These are phyloP conservation scores for Limanda limanda DNA, from an alignment of 2,113 vertebrate genomes.

Conservation along the genomic window DNA sequence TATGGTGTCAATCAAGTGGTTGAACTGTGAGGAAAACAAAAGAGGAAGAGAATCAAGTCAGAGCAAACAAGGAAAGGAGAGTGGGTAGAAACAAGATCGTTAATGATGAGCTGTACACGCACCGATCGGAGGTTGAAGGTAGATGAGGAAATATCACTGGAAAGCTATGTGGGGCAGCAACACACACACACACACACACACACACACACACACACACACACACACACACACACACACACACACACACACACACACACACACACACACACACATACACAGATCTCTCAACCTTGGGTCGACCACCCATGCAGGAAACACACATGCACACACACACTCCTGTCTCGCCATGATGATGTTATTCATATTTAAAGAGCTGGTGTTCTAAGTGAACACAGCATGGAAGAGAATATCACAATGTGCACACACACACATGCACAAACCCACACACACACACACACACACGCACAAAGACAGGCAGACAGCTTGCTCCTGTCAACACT, in stretches of 20 bases:
- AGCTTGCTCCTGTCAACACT: constrained; percentile 17
- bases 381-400: constrained; percentile 45
- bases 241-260: constrained; percentile 14
- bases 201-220: constrained; percentile 13
- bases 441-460: constrained; percentile 9
- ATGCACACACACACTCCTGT: constrained; percentile 13
- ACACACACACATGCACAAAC: background rate
- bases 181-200: constrained; percentile 22
- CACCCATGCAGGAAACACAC: constrained; percentile 10
- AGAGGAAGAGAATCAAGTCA: background rate
- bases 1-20: background rate
- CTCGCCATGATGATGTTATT: background rate
- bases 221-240: constrained; percentile 13
- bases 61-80: constrained; percentile 1
- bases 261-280: constrained; percentile 13
- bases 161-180: background rate
- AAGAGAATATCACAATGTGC: background rate
- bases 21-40: background rate
- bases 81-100: background rate
- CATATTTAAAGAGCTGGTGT: constrained; percentile 49
- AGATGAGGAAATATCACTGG: constrained; percentile 1
- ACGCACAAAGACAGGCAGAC: background rate
- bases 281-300: background rate
- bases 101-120: background rate
- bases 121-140: background rate